A percentile compares a stretch with the other conserved stretches of the same genome.
Conservation (phyloP, 2,113 vertebrate genomes). For the Sinocyclocheilus anophthalmus region DNA sequence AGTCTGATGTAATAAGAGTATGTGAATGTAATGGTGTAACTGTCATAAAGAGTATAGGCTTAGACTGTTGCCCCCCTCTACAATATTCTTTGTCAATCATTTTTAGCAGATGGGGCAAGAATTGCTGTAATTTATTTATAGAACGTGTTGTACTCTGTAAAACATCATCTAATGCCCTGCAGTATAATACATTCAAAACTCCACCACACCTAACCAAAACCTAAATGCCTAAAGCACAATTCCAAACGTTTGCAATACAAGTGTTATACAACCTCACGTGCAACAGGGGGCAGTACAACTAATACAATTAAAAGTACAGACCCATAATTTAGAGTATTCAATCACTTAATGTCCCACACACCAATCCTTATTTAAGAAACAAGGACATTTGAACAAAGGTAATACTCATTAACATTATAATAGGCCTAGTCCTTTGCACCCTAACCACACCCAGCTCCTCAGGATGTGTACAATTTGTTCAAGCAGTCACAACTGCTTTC, state of each 20-base stretch:
- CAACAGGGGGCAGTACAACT: slow-evolving; percentile 42
- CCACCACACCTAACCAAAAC: background rate
- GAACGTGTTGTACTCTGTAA: background rate
- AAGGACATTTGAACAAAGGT: background rate
- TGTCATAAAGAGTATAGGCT: background rate
- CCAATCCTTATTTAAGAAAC: background rate
- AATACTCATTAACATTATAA: background rate
- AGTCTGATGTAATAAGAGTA: background rate
- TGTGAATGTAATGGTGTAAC: background rate
- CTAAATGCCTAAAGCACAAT: background rate
- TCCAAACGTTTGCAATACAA: background rate
- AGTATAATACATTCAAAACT: background rate
- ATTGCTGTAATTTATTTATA: background rate
- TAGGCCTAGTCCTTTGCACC: background rate
- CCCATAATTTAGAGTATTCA: background rate
- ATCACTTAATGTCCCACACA: background rate
- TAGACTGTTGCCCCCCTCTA: background rate
- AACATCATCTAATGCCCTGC: background rate
- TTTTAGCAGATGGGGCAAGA: background rate
- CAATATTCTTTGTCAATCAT: background rate
- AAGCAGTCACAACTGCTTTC: background rate
- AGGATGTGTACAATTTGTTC: background rate
- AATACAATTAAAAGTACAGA: background rate
- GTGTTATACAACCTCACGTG: background rate
- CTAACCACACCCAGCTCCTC: background rate